Evolutionary conservation across 2,888 invertebrate genomes (phyloP), one percentile per base, ranked within the genome.

Genomic region (Drosophila ustulata): DNA sequence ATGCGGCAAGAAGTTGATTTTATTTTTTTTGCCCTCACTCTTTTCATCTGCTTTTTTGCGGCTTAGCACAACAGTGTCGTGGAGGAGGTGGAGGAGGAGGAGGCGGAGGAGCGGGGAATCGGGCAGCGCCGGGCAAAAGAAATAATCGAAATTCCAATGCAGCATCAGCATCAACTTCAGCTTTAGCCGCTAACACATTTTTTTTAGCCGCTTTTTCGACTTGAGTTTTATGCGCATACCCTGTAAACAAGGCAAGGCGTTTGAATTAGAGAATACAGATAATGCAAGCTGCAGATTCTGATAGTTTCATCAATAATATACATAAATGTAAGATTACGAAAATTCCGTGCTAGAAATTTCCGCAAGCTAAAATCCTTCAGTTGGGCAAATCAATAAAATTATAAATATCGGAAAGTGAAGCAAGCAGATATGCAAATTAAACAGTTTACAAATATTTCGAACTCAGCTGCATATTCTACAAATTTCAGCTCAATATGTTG

Each of bases 141-240:
- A 85, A 85, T 82, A 83, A 80, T 80, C 89, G 89, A 88, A 84
- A 84, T 88, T 86, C 89, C 83, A 75, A 78, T 75, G 78, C 78
- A 73, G 73, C 73, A 50, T 43, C 56, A 41, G 39, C 59, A 56
- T 51, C 45, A 71, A 55, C 76, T 59, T 59, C 65, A 34, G 59
- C 65, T 47, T 62, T 41, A 47, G 25, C 46, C 25, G 23, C 45
- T 28, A 25, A 32, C 37, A 13, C 11, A 30, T 7, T 18, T 47
- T 18, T 7, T 32, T 30, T 37, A 4, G 25, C 47, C 28, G 7
- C 9, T 28, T 39, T 23, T 37, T 18, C 7, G 28, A 34, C 13
- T 47, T 46, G 9, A 34, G 41, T 30, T 51, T 32, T 30, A 18
- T 58, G 59, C 7, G 9, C 13, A 61, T 61, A 61, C 59, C 59